Conservation (phyloP, 2,888 invertebrate genomes). For the Caradrina clavipalpis region DNA sequence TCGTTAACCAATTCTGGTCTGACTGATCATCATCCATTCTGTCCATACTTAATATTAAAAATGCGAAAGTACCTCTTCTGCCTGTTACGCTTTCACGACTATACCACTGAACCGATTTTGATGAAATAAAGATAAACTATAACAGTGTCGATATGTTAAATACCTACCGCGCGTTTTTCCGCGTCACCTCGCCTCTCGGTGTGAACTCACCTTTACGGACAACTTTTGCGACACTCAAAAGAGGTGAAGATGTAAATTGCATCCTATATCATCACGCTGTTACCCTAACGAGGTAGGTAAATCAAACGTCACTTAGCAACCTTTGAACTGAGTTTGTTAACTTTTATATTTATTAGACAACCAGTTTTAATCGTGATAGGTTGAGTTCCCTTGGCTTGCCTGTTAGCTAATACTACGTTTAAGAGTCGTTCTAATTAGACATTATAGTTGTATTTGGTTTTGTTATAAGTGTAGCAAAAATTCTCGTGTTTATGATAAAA, state of each 20-base stretch:
- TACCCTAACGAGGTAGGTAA: constrained; percentile 19
- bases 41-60: no score
- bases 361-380: constrained; percentile 37
- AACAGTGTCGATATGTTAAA: no score
- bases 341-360: constrained; percentile 29
- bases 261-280: constrained; percentile 6
- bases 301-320: constrained; percentile 19
- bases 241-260: background rate
- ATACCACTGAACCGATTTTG: no score
- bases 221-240: background rate
- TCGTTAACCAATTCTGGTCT: no score
- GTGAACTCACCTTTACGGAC: no score
- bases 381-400: constrained; percentile 32
- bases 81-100: no score
- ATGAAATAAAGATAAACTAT: no score
- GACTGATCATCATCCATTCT: no score
- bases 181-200: no score
- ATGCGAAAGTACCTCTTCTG: no score
- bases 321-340: constrained; percentile 21
- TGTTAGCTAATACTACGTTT: background rate
- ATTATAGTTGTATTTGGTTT: background rate
- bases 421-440: constrained; percentile 9
- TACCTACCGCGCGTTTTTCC: no score
- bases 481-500: no score
- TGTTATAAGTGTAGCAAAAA: background rate